Base-by-base conservation (phyloP, 2,113 vertebrate genomes). In the Sturnus vulgaris region DNA sequence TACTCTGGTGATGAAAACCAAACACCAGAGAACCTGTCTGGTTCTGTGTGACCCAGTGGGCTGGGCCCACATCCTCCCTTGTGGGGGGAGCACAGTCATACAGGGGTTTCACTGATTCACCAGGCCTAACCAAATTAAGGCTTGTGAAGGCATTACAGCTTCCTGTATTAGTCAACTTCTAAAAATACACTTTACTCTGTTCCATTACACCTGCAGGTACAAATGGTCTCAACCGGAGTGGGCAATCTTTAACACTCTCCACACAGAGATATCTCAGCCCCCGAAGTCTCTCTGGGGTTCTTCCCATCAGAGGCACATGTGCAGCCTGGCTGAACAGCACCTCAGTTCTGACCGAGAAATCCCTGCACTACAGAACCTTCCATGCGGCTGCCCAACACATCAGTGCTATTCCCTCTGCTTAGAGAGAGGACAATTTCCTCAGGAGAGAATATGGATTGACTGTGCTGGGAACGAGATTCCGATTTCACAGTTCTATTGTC, bases 211-310 rank as follows among this genome's bases (percentile, higher is more conserved):
- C 61, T 68, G 61, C 56, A 31, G 8, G 24, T 49, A 52, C 44
- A 69, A 82, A 66, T 0, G 7, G 44, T n/a, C 61, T 50, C 37
- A 69, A 14, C 5, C 15, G 3, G 8, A 72, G n/a, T 2, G 0
- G 31, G 53, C 15, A 64, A 37, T 24, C 18, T 72, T 55, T 39
- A 44, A 16, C 30, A 7, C 20, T 57, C 82, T 92, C 42, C 50
- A 42, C 46, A 46, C 12, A 50, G 24, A 72, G 63, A 33, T 15
- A 30, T 55, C 25, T 56, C 3, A 3, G n/a, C 5, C 28, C 23
- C n/a, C 4, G 0, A 25, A 6, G 18, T 21, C 31, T 76, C 17
- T 52, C 5, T 25, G 39, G 20, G 25, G 63, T 15, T 57, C n/a
- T 24, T 65, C 13, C 28, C 40, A n/a, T 14, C 40, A 47, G 4